Base-by-base conservation (phyloP, 2,797 vertebrate species). In the Antennarius maculatus region DNA sequence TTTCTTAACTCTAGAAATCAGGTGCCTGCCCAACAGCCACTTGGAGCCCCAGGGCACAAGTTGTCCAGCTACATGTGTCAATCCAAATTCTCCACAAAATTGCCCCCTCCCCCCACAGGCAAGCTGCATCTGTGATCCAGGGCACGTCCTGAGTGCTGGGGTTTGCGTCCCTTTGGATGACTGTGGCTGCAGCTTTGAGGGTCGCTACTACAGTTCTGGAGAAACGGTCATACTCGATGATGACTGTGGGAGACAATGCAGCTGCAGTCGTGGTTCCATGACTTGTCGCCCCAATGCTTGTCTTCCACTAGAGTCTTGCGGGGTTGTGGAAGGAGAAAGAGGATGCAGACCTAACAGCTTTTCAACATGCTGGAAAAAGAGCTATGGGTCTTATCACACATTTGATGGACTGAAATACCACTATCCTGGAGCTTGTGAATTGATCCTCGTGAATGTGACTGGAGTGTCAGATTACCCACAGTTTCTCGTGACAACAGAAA, bases 151-250 rank as follows among this genome's bases (percentile, higher is more conserved):
- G 29, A 91, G 91, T 0, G 63, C 57, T 15, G 86, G 85, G 0
- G 29, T 29, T 10, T 94, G 93, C 1, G 76, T 92, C 42, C 79
- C 69, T 64, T 54, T 15, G 2, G 41, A 45, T 5, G 66, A 79
- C 5, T 94, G 93, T 37, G 92, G 93, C 48, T 94, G 90, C 54
- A 84, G 58, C 0, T 84, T 83, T 69, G 80, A 90, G 28, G 91
- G 81, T 0, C 77, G 10, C 0, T 88, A 91, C 72, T 90, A 91
- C 29, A 53, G 45, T 7, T 69, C 88, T 3, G 89, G 89, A 18
- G 62, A 89, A 13, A 81, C 73, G 0, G 74, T 84, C 2, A 73
- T 90, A 52, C 69, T 88, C n/a, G 89, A 73, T 0, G 60, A 74
- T 1, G 1, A 68, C 61, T 93, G 93, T 54, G 53, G 66, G 16